phyloP scores from a whole-genome alignment of 2,113 vertebrate species.

The Boleophthalmus pectinirostris region DNA sequence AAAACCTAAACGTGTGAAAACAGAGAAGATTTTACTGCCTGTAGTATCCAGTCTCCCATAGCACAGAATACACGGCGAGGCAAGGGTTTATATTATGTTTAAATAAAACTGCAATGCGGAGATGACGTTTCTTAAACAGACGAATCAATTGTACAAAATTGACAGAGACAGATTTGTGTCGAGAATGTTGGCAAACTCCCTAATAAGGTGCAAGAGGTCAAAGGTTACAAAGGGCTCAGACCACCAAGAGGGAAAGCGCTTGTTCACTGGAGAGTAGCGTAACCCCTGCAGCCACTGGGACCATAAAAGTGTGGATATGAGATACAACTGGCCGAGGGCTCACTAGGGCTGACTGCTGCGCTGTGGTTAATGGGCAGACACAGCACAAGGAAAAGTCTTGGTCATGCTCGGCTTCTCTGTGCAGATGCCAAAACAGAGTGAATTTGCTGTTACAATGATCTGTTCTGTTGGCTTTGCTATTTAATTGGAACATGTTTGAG shows the following conservation, averaged over 20 bases:
- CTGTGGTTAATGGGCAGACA: conserved; percentile 49
- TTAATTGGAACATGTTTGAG: background rate
- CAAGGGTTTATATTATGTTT: background rate
- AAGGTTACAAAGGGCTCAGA: conserved; percentile 30
- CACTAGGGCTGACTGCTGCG: conserved; percentile 42
- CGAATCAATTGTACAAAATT: conserved; percentile 20
- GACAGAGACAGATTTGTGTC: background rate
- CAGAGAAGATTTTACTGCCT: conserved; percentile 33
- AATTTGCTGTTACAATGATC: conserved; percentile 24
- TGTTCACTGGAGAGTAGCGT: conserved; percentile 42
- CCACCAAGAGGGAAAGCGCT: conserved; percentile 30
- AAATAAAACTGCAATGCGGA: conserved; percentile 16
- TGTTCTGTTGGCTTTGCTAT: background rate
- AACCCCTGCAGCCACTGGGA: conserved; percentile 39
- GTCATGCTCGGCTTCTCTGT: conserved; percentile 33
- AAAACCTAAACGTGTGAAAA: conserved; percentile 26
- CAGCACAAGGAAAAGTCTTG: conserved; percentile 19
- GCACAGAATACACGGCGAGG: background rate
- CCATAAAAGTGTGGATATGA: conserved; percentile 37
- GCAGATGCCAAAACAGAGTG: conserved; percentile 33
- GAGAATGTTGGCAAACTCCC: conserved; percentile 3
- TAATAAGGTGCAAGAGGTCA: conserved; percentile 11
- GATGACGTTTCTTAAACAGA: conserved; percentile 36
- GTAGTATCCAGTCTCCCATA: conserved; percentile 2
- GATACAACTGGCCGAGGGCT: conserved; percentile 46